Percentiles rank a stretch among this genome's conserved stretches.
These are phyloP conservation scores for Aphodius granarius DNA, from an alignment of 2,888 invertebrate species.

Conservation along the genomic window DNA sequence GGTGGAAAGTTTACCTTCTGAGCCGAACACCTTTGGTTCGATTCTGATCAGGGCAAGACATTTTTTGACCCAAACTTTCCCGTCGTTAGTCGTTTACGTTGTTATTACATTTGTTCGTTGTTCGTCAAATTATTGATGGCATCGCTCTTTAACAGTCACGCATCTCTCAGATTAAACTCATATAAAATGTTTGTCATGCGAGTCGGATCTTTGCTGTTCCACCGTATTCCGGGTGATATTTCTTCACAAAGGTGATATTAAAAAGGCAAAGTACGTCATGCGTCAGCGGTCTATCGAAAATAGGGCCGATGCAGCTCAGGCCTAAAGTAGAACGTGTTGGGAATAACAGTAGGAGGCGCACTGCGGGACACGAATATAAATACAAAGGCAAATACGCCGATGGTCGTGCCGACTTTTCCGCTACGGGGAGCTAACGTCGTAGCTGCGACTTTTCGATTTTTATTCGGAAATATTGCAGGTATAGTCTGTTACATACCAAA, in stretches of 20 bases:
- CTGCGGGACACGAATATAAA: not conserved
- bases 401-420: slow-evolving; percentile 21
- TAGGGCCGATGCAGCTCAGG: not conserved
- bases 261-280: not conserved
- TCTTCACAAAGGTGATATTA: not conserved
- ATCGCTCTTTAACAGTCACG: no score
- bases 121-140: no score
- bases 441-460: not conserved
- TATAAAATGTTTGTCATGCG: not conserved
- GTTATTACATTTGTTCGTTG: no score
- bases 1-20: not conserved
- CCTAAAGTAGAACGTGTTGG: not conserved
- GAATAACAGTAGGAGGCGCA: not conserved
- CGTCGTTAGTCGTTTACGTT: no score
- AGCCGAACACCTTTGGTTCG: no score
- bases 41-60: not conserved
- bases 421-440: not conserved
- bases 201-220: not conserved
- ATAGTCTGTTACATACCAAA: not conserved
- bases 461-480: not conserved
- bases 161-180: no score
- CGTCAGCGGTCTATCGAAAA: not conserved
- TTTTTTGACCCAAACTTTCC: not conserved
- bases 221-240: not conserved
- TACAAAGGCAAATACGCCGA: not conserved